These are phyloP conservation scores for Antedon mediterranea DNA, from an alignment of 53 echinoderm and acorn worm genomes.

Conservation along the genomic window DNA sequence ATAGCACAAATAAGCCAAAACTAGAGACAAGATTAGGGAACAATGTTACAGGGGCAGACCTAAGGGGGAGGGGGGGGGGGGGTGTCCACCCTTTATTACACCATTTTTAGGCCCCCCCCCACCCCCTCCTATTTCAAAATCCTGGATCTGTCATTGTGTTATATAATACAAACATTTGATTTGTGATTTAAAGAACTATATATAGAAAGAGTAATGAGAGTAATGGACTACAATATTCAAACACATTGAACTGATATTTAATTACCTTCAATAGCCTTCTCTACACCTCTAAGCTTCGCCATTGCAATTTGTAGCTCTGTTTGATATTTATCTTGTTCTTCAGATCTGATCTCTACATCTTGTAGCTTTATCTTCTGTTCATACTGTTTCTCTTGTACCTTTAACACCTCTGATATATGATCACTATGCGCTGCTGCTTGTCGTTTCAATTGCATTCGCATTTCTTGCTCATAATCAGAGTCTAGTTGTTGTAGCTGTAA, in stretches of 20 bases:
- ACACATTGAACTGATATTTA: not conserved
- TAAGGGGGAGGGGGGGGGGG: no score
- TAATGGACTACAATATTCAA: not conserved
- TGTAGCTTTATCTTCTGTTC: slow-evolving; percentile 23
- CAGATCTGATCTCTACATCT: slow-evolving; percentile 33
- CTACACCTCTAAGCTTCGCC: slow-evolving; percentile 75
- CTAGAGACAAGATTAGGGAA: not conserved
- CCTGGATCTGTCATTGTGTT: no score
- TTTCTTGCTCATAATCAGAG: slow-evolving; percentile 48
- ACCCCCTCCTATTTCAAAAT: no score
- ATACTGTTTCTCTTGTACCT: slow-evolving; percentile 35
- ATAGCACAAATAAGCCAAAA: not conserved
- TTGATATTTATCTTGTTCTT: slow-evolving; percentile 59
- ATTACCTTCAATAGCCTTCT: slow-evolving; percentile 82
- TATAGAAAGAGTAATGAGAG: no score
- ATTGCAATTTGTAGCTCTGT: slow-evolving; percentile 52
- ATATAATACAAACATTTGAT: no score
- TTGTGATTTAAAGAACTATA: no score
- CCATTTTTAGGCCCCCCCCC: no score
- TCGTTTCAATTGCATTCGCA: slow-evolving; percentile 59
- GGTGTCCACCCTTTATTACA: no score
- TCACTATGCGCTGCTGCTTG: slow-evolving; percentile 96
- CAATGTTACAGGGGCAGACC: no score
- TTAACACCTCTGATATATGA: slow-evolving; percentile 70
- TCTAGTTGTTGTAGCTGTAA: slow-evolving; percentile 39